Conservation (phyloP, 2,888 invertebrate species). For the Mimachlamys varia region DNA sequence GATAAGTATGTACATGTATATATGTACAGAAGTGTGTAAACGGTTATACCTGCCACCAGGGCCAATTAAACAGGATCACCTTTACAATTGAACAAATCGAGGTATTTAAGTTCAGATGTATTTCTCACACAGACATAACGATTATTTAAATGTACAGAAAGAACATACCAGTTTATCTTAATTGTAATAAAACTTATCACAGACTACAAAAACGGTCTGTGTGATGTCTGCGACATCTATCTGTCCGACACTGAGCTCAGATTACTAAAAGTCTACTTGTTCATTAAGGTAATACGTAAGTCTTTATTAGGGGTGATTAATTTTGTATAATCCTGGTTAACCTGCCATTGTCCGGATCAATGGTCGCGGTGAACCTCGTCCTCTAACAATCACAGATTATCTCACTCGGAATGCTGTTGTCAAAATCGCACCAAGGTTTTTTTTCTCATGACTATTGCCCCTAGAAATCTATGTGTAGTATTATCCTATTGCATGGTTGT, state of each 20-base stretch:
- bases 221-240: background rate
- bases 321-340: background rate
- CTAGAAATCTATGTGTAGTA: background rate
- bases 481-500: background rate
- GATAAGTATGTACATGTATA: background rate
- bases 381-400: background rate
- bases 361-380: background rate
- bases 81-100: background rate
- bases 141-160: background rate
- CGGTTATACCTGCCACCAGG: background rate
- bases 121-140: background rate
- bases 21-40: background rate
- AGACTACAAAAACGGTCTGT: background rate
- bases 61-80: background rate
- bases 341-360: background rate
- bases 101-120: background rate
- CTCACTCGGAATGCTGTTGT: background rate
- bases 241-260: background rate
- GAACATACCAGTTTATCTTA: background rate
- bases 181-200: background rate
- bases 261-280: background rate
- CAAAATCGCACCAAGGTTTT: conserved; percentile 28
- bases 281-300: background rate
- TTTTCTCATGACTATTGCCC: conserved; percentile 11
- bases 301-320: conserved; percentile 21